These are phyloP conservation scores for Rhynchomys soricoides DNA, from an alignment of 2,113 vertebrate species.

Conservation along the genomic window DNA sequence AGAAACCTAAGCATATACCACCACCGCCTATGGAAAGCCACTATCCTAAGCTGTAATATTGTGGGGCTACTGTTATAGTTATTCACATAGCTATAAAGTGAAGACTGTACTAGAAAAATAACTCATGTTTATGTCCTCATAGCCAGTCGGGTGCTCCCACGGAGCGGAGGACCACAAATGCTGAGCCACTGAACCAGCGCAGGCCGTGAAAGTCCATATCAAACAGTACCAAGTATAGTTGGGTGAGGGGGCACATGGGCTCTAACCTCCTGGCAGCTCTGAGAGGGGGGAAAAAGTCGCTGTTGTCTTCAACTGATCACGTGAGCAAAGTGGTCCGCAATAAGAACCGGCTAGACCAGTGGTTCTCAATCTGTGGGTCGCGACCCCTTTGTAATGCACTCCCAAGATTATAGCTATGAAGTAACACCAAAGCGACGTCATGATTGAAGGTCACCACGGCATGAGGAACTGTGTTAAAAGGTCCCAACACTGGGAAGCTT, in stretches of 20 bases:
- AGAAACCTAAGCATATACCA: background rate
- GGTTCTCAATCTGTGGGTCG: background rate
- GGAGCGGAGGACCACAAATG: background rate
- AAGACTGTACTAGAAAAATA: background rate
- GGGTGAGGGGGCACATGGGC: background rate
- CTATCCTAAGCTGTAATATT: rapidly evolving
- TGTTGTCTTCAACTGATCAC: background rate
- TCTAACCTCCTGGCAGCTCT: background rate
- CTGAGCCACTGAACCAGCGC: background rate
- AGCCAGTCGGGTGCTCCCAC: background rate
- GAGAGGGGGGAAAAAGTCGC: background rate
- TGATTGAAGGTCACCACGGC: background rate
- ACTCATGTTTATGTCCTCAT: background rate
- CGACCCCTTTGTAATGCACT: background rate
- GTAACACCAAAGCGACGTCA: background rate
- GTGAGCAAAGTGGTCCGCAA: background rate
- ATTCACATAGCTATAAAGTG: background rate
- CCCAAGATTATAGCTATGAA: background rate
- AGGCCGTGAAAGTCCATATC: background rate
- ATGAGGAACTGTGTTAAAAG: background rate
- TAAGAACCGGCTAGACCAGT: background rate
- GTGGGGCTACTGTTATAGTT: background rate
- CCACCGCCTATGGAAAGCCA: too few species aligned
- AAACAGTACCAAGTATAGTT: background rate
- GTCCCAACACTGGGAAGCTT: background rate